Evolutionary conservation across 2,113 vertebrate genomes (phyloP).

Genomic region (Leucopsar rothschildi): DNA sequence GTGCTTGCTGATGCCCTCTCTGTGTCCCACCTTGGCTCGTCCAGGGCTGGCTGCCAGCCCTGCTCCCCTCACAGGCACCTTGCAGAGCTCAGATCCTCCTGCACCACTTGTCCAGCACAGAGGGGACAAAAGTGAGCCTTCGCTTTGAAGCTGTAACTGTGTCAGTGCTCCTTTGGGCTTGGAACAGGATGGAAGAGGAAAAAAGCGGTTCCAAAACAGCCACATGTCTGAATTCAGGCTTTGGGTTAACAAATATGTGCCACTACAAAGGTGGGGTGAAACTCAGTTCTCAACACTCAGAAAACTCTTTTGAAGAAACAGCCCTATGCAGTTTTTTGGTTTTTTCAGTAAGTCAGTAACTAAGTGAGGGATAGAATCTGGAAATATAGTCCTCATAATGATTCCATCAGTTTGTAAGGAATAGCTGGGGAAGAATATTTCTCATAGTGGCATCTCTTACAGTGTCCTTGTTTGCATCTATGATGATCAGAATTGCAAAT

Average conservation of each 20-base stretch:
- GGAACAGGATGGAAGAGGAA: background rate
- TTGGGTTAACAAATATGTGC: background rate
- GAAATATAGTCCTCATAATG: background rate
- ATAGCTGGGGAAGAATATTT: background rate
- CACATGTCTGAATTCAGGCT: background rate
- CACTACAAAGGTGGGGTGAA: background rate
- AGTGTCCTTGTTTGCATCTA: background rate
- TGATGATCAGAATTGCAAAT: background rate
- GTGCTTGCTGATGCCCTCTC: fast-evolving
- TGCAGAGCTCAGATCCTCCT: background rate
- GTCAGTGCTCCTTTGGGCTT: background rate
- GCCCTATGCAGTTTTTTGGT: background rate
- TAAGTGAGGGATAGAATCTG: background rate
- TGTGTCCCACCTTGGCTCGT: fast-evolving
- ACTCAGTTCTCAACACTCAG: background rate
- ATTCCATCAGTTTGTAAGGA: background rate
- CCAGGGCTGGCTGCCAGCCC: background rate
- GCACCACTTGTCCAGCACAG: background rate
- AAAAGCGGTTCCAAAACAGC: background rate
- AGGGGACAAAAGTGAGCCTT: background rate
- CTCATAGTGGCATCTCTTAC: background rate
- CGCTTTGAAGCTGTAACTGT: background rate
- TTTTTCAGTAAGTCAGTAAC: background rate
- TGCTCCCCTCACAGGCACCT: background rate
- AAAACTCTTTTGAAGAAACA: background rate